Evolutionary conservation across 2,797 vertebrate species (phyloP).

Genomic region (Sebastes minor): DNA sequence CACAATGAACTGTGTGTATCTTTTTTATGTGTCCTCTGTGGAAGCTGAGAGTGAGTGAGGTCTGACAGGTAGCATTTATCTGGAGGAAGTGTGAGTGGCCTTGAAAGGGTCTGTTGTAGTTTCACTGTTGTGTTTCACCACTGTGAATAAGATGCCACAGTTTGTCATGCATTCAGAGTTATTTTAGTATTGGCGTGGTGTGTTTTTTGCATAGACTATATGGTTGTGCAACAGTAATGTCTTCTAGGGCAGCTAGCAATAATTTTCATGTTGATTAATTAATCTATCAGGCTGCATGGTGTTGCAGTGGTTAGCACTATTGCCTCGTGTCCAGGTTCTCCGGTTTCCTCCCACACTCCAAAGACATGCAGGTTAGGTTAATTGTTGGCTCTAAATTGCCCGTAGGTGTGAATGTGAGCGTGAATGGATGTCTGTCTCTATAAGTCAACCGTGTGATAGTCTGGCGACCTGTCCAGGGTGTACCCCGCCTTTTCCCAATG

Average conservation of each 20-base stretch:
- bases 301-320: no score
- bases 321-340: fast-evolving
- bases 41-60: conserved; percentile 9
- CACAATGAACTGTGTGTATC: conserved; percentile 43
- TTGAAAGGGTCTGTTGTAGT: neutral
- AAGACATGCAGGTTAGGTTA: no score
- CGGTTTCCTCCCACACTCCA: no score
- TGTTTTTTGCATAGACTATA: neutral
- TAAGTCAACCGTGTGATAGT: fast-evolving
- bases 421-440: no score
- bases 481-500: no score
- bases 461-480: no score
- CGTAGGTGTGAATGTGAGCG: no score
- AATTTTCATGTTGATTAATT: no score
- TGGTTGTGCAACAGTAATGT: neutral
- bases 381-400: no score
- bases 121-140: neutral
- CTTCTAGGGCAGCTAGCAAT: no score
- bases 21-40: conserved; percentile 35
- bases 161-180: neutral
- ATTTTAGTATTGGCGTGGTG: neutral
- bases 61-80: conserved; percentile 1
- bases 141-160: neutral
- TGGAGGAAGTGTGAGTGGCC: conserved; percentile 5
- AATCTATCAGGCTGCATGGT: no score